Conservation (phyloP, 1,140 invertebrate genomes). For the Leptopilina boulardi region DNA sequence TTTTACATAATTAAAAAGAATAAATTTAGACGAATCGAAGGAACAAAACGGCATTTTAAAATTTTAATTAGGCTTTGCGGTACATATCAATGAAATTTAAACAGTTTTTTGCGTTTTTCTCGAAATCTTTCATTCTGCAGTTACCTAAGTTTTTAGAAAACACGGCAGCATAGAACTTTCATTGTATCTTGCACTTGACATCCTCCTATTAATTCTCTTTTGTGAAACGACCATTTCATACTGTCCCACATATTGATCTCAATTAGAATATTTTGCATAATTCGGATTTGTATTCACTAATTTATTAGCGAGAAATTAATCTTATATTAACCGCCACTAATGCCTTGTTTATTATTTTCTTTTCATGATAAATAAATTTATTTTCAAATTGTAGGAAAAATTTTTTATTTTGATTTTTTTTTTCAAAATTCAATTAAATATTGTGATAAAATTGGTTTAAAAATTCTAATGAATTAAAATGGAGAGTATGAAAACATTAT, state of each 20-base stretch:
- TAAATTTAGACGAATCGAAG: too few species aligned
- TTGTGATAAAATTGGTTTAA: background rate
- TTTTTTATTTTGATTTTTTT: too few species aligned
- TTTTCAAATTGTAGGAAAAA: too few species aligned
- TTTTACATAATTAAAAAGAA: too few species aligned
- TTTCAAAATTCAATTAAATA: too few species aligned
- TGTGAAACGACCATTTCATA: background rate
- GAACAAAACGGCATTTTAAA: too few species aligned
- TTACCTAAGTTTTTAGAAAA: too few species aligned
- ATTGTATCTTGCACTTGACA: conserved; percentile 27
- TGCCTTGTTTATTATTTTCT: background rate
- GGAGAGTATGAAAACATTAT: too few species aligned
- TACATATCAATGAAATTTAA: too few species aligned
- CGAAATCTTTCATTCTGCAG: too few species aligned
- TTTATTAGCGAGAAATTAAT: conserved; percentile 11
- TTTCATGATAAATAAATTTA: background rate
- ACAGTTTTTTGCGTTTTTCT: too few species aligned
- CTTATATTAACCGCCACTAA: background rate
- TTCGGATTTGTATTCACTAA: background rate
- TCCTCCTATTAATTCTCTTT: conserved; percentile 1
- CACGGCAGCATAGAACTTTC: conserved; percentile 4
- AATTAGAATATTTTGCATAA: conserved; percentile 12
- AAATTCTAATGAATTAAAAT: background rate
- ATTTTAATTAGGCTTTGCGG: too few species aligned
- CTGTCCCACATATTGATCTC: background rate